Base-by-base conservation (phyloP, 2,888 invertebrate genomes). In the Venustoraphidia nigricollis region DNA sequence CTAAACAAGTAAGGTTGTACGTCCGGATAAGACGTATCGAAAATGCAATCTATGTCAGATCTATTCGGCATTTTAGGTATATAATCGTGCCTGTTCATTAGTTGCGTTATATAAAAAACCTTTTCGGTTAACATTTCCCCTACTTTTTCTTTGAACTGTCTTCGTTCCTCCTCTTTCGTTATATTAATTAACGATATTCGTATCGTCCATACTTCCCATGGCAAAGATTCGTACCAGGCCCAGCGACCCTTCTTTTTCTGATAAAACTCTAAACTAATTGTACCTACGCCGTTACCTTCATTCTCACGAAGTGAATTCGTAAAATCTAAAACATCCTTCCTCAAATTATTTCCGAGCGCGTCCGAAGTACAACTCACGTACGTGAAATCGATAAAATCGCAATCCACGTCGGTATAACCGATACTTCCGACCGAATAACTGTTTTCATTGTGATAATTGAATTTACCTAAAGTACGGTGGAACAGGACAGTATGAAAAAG, bases 171-270 rank as follows among this genome's bases (percentile, higher is more conserved):
- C 62, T 94, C 93, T 64, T 79, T 87, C 52, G 82, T 81, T 46
- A 93, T 73, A 58, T 85, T 83, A 34, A 92, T 82, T 38, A 96
- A 75, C 64, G 95, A 90, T 55, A 97, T 75, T 58, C 88, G 82
- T 8, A 97, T 79, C 36, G 93, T 95, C 97, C 97, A 98, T 48
- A 96, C 90, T 66, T 98, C 97, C 97, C 97, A 98, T 0, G 96
- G 93, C 60, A 91, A 89, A 62, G 86, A 87, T 63, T 96, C 95
- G 8, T 87, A 79, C 54, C 83, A 81, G 34, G 85, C 79, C 93
- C 95, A 95, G 47, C 89, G 79, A 47, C 81, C 82, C 59, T 86
- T 85, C 57, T 90, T 88, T 67, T 83, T 87, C 66, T 94, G 92
- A 70, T 89, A 95, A 72, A 96, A 96, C 67, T 96, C 95, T 55